phyloP scores from a whole-genome alignment of 2,888 invertebrate genomes.

The Phrixothrix hirtus region DNA sequence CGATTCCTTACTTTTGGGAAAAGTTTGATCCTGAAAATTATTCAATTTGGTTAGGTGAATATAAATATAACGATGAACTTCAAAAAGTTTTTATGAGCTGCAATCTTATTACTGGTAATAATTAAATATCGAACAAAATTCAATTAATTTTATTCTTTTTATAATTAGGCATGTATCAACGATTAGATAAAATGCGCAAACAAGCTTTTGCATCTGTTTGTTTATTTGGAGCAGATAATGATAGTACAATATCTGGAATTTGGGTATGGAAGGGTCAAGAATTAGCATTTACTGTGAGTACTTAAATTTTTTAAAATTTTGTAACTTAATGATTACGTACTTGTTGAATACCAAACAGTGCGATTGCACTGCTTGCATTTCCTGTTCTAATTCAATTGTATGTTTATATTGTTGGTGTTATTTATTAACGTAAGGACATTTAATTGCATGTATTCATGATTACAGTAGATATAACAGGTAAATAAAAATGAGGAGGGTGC shows the following conservation, averaged over 20 bases:
- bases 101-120: conserved; percentile 88
- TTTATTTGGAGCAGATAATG: conserved; percentile 89
- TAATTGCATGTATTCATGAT: too few species aligned
- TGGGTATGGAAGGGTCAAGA: conserved; percentile 99
- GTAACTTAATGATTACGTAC: too few species aligned
- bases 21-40: conserved; percentile 96
- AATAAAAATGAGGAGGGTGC: too few species aligned
- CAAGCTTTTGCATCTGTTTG: conserved; percentile 92
- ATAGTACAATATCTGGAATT: conserved; percentile 92
- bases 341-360: too few species aligned
- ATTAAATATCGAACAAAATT: too few species aligned
- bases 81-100: conserved; percentile 96
- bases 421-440: too few species aligned
- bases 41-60: conserved; percentile 97
- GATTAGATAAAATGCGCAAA: conserved; percentile 97
- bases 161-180: conserved; percentile 89
- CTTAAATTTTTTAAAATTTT: conserved; percentile 6
- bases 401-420: conserved; percentile 5
- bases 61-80: conserved; percentile 93
- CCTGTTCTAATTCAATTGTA: conserved; percentile 2
- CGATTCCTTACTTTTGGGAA: conserved; percentile 97
- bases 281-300: conserved; percentile 77
- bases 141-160: too few species aligned
- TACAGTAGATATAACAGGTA: too few species aligned
- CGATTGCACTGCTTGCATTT: too few species aligned